Evolutionary conservation across 2,888 invertebrate species (phyloP), one percentile per base, ranked within the genome.

Genomic region (Pseudeuparius sepicola): DNA sequence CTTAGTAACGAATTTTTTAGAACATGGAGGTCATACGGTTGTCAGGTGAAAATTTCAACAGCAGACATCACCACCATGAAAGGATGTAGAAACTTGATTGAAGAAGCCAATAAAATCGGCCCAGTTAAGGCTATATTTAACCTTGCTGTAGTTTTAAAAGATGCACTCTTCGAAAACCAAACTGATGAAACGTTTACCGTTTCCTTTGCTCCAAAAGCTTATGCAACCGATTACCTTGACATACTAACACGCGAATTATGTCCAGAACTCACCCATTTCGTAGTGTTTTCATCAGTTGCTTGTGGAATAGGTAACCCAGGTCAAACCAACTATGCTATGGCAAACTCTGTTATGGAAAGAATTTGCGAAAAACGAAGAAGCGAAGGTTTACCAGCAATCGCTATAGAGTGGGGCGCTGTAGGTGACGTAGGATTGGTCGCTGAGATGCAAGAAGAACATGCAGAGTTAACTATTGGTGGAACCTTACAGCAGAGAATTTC

Each of bases 261-360:
- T 39, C 52, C 53, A n/a, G 29, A 43, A 24, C 40, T 56, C 7
- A 20, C 7, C 51, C 72, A 82, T 63, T 93, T 93, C 58, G 89
- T 93, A 1, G 76, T 86, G 12, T 94, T 92, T 65, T 93, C 92
- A 0, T 90, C 90, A 11, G 85, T 92, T 4, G 81, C 86, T 0
- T 89, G 90, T 56, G 92, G 92, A n/a, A 73, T 89, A 12, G 93
- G 93, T 47, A 92, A 93, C 60, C 78, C 82, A 4, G 92, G 90
- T 1, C 93, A 93, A 65, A 78, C 83, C 14, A 89, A 88, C 64
- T 93, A 92, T 57, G 92, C 88, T 12, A 79, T 84, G 68, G 80
- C 88, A 25, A 93, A 92, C 65, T 87, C 88, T 0, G 72, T 83
- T 4, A 87, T 90, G 87, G 89, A 92, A 60, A 71, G 87, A 45